phyloP scores from a whole-genome alignment of 2,888 invertebrate species.

The Pyrrhosoma nymphula region DNA sequence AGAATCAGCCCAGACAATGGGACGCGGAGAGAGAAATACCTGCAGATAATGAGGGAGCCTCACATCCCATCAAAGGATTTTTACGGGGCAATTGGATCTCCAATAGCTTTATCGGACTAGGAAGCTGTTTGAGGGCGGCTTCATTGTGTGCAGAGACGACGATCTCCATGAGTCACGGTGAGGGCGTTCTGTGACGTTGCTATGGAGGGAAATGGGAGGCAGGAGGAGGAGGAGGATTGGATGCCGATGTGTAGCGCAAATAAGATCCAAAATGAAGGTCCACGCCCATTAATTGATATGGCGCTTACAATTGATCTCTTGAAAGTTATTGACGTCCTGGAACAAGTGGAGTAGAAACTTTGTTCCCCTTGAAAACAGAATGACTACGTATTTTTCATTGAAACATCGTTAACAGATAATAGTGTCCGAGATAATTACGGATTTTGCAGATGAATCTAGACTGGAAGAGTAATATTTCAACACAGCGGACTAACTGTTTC shows the following conservation, averaged over 20 bases:
- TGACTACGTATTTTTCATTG: conserved; percentile 54
- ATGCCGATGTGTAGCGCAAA: conserved; percentile 27
- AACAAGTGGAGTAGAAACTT: not conserved
- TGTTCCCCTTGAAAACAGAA: conserved; percentile 25
- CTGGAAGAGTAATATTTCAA: not conserved
- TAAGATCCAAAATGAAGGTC: conserved; percentile 46
- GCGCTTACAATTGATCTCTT: conserved; percentile 45
- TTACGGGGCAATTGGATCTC: conserved; percentile 25
- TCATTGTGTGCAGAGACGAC: not conserved
- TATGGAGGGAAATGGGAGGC: not conserved
- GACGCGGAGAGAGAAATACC: not conserved
- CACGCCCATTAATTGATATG: conserved; percentile 56
- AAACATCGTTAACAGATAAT: conserved; percentile 1
- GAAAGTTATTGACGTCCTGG: not conserved
- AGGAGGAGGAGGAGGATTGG: not conserved
- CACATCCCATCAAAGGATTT: not conserved
- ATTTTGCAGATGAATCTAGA: not conserved
- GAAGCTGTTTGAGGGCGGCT: not conserved
- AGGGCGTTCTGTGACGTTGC: not conserved
- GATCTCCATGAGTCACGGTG: conserved; percentile 19
- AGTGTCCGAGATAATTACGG: conserved; percentile 4
- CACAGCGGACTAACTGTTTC: not conserved
- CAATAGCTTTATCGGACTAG: conserved; percentile 45
- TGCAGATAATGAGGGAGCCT: not conserved
- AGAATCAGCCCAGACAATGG: not conserved